Evolutionary conservation across 1,140 invertebrate genomes (phyloP).

Genomic region (Choristoneura fumiferana): DNA sequence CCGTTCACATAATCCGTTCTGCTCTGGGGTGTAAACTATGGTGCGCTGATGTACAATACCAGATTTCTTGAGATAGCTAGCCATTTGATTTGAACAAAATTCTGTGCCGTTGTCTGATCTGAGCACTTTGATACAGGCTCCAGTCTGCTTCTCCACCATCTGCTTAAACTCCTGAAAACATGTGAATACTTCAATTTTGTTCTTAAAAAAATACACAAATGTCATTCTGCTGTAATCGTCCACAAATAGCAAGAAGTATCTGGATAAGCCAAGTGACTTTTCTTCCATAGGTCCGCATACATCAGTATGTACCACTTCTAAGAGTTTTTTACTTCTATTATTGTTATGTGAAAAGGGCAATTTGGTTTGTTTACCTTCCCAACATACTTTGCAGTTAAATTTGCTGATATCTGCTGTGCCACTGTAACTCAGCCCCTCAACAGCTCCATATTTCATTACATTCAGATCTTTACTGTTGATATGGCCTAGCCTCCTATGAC

Average conservation of each 20-base stretch:
- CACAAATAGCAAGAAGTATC: constrained; percentile 39
- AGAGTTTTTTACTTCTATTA: constrained; percentile 11
- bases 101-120: constrained; percentile 42
- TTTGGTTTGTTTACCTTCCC: constrained; percentile 27
- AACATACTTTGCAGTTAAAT: constrained; percentile 21
- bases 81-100: constrained; percentile 19
- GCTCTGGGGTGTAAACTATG: constrained; percentile 23
- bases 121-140: constrained; percentile 31
- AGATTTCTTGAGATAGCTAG: constrained; percentile 9
- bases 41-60: constrained; percentile 21
- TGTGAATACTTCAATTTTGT: constrained; percentile 25
- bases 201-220: constrained; percentile 20
- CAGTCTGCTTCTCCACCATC: constrained; percentile 22
- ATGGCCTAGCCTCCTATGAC: constrained; percentile 26
- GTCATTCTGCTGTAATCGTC: constrained; percentile 32
- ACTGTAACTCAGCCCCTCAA: constrained; percentile 14
- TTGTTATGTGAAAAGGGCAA: constrained; percentile 18
- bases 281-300: constrained; percentile 44
- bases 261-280: constrained; percentile 25
- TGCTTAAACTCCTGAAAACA: constrained; percentile 29
- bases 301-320: constrained; percentile 41
- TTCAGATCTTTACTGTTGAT: constrained; percentile 1
- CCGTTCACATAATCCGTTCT: constrained; percentile 27
- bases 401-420: constrained; percentile 24
- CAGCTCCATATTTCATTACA: constrained; percentile 26